phyloP scores from a whole-genome alignment of 2,888 invertebrate genomes.

The Diplazon laetatorius region DNA sequence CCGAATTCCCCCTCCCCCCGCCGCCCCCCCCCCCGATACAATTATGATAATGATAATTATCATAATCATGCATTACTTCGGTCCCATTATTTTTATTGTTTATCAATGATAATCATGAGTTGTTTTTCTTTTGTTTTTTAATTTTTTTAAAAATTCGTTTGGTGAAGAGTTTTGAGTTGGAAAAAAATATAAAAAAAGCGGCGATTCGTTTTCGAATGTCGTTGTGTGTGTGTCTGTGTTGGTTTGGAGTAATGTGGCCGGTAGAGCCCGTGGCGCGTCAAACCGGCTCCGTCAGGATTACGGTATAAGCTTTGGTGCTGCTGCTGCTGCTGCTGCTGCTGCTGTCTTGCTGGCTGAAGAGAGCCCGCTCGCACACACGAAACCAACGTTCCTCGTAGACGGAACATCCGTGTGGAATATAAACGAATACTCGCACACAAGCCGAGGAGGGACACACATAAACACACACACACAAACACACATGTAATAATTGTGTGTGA shows the following conservation, averaged over 20 bases:
- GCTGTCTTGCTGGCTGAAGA: conserved; percentile 17
- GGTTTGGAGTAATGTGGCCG: conserved; percentile 70
- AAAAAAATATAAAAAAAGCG: conserved; percentile 2
- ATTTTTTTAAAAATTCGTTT: background rate
- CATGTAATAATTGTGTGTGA: too few species aligned
- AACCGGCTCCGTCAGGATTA: conserved; percentile 67
- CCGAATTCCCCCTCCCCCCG: too few species aligned
- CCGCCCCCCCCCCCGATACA: too few species aligned
- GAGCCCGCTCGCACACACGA: background rate
- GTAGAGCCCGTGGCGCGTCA: conserved; percentile 67
- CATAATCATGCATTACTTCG: too few species aligned
- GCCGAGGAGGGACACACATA: too few species aligned
- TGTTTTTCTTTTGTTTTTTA: background rate
- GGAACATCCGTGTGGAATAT: background rate
- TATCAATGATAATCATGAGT: too few species aligned
- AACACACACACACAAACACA: too few species aligned
- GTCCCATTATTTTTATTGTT: too few species aligned
- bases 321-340: too few species aligned
- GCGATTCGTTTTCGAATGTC: background rate
- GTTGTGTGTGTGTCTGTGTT: background rate
- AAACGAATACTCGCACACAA: background rate
- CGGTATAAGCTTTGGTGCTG: conserved; percentile 60
- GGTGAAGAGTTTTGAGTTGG: background rate
- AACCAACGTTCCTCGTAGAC: background rate
- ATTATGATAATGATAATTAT: too few species aligned